A percentile compares a stretch with the other conserved stretches of the same genome.
These are phyloP conservation scores for Agrochola lychnidis DNA, from an alignment of 2,888 invertebrate species.

Conservation along the genomic window DNA sequence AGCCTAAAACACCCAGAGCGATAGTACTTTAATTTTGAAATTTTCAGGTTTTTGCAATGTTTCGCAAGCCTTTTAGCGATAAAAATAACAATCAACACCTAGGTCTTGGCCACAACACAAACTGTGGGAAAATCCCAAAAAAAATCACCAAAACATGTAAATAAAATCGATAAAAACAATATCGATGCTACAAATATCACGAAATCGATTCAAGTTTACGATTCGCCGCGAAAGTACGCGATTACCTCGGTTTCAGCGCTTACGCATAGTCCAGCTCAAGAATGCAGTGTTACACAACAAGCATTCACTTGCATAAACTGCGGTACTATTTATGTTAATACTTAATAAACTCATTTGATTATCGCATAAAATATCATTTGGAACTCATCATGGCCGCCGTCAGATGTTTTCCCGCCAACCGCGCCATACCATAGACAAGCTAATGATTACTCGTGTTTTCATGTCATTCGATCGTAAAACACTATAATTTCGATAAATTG, in stretches of 20 bases:
- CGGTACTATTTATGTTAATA: conserved; percentile 65
- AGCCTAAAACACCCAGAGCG: too few relatives aligned
- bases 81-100: conserved; percentile 8
- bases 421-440: conserved; percentile 48
- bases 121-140: conserved; percentile 23
- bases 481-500: conserved; percentile 59
- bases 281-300: conserved; percentile 80
- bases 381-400: conserved; percentile 58
- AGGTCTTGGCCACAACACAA: conserved; percentile 18
- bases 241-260: conserved; percentile 75
- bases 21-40: neutral
- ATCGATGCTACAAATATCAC: conserved; percentile 64
- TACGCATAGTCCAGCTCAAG: conserved; percentile 80
- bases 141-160: conserved; percentile 15
- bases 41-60: neutral
- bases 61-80: neutral
- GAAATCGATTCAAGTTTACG: conserved; percentile 71
- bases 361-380: conserved; percentile 63
- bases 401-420: conserved; percentile 57
- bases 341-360: conserved; percentile 66
- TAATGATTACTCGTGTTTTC: conserved; percentile 59
- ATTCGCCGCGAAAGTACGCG: conserved; percentile 68
- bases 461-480: conserved; percentile 61
- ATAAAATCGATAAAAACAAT: conserved; percentile 53
- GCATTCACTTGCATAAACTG: conserved; percentile 75